These are phyloP conservation scores for silkworm (Bombyx mori) DNA, from an alignment of 1,140 invertebrate genomes.

Conservation along the genomic window DNA sequence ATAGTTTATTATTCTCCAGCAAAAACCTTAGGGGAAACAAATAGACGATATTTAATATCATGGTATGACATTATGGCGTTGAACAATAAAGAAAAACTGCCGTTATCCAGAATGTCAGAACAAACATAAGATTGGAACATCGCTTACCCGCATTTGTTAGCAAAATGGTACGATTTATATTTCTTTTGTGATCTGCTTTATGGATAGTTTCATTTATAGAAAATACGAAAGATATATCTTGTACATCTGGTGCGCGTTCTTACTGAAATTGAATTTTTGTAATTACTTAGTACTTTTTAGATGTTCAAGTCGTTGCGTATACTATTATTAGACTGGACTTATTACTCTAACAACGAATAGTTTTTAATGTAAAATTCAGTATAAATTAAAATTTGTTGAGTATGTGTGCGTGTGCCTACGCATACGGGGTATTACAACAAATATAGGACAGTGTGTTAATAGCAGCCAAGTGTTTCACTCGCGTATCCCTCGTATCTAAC, in stretches of 20 bases:
- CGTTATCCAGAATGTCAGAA: slow-evolving; percentile 18
- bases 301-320: no score
- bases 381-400: no score
- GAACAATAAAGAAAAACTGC: slow-evolving; percentile 13
- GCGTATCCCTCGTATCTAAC: no score
- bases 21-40: slow-evolving; percentile 5
- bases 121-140: slow-evolving; percentile 27
- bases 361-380: no score
- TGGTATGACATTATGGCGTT: slow-evolving; percentile 13
- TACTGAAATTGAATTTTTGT: no score
- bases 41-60: slow-evolving; percentile 13
- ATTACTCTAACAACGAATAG: no score
- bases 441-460: no score
- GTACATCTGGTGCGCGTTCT: slow-evolving; percentile 9
- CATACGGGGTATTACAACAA: no score
- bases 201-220: slow-evolving; percentile 21
- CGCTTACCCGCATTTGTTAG: slow-evolving; percentile 25
- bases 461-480: no score
- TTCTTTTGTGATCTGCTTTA: slow-evolving; percentile 22
- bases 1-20: slow-evolving; percentile 7
- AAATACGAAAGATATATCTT: slow-evolving; percentile 14
- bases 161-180: slow-evolving; percentile 28
- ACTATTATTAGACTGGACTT: no score
- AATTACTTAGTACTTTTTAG: no score
- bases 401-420: no score